A percentile compares a stretch with the other conserved stretches of the same genome.
These are phyloP conservation scores for Borostomias antarcticus DNA, from an alignment of 2,797 vertebrate species.

Conservation along the genomic window DNA sequence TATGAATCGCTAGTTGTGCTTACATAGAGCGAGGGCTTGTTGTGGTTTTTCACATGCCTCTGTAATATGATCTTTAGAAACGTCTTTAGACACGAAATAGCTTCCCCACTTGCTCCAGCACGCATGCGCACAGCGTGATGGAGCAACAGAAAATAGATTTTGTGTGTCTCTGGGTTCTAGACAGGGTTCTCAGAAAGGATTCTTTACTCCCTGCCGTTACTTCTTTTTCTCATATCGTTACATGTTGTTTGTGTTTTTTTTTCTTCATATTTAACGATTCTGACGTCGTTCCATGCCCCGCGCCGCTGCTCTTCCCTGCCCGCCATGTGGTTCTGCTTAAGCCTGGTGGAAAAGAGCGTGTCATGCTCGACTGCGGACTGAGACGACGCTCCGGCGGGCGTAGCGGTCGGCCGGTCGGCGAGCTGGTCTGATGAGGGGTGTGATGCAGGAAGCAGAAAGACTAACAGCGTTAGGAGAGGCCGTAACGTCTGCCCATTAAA, in stretches of 20 bases:
- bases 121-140: no score
- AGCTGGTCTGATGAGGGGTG: no score
- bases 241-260: slow-evolving; percentile 34
- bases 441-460: slow-evolving; percentile 35
- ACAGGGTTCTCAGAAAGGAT: not conserved
- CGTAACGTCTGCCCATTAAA: slow-evolving; percentile 24
- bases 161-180: not conserved
- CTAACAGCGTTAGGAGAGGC: slow-evolving; percentile 28
- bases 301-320: not conserved
- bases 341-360: slow-evolving; percentile 14
- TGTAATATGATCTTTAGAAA: no score
- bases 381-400: not conserved
- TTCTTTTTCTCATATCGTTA: slow-evolving; percentile 38
- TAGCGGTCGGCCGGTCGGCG: not conserved
- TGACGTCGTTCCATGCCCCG: slow-evolving; percentile 19
- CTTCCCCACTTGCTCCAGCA: no score
- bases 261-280: slow-evolving; percentile 15
- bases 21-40: no score
- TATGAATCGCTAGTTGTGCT: no score
- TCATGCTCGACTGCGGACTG: not conserved
- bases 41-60: no score
- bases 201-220: slow-evolving; percentile 18
- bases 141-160: no score
- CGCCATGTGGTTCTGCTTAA: slow-evolving; percentile 17
- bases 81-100: no score